Percentiles rank a stretch among this genome's conserved stretches.
Conservation (phyloP, 23 tunicate genomes). For the Corella eumyota region DNA sequence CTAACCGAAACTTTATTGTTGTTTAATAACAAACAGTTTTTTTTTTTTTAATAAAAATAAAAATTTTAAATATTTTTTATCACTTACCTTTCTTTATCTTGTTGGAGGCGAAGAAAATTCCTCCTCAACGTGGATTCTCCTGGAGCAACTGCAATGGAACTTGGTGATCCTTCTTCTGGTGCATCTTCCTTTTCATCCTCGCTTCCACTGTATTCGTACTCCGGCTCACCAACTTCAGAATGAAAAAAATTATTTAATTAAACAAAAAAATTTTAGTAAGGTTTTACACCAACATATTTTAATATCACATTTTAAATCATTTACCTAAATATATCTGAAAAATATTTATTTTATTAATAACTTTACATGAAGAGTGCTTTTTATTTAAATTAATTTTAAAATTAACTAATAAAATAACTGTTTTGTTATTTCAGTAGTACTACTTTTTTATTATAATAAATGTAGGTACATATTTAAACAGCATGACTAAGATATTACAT, state of each 20-base stretch:
- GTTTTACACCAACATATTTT: no score
- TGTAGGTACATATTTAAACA: no score
- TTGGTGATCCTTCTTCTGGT: constrained; percentile 84
- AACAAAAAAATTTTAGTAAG: no score
- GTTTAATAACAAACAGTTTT: not conserved
- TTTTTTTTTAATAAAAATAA: not conserved
- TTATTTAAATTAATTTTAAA: no score
- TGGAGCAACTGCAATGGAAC: constrained; percentile 77
- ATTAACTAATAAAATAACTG: no score
- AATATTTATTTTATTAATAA: no score
- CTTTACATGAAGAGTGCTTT: no score
- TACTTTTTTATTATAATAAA: no score
- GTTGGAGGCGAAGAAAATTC: constrained; percentile 71
- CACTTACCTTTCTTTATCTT: constrained; percentile 61
- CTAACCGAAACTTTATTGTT: not conserved
- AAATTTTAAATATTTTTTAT: not conserved
- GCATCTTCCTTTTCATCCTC: constrained; percentile 95
- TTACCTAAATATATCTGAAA: no score
- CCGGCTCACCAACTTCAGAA: constrained; percentile 54
- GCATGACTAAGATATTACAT: no score
- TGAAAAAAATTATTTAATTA: not conserved
- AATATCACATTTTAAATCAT: no score
- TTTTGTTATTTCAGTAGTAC: no score
- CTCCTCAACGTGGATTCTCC: constrained; percentile 91
- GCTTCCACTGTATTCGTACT: constrained; percentile 85